These are phyloP conservation scores for Amphimedon queenslandica DNA, from an alignment of 37 sponge, comb jelly and placozoan genomes.

Conservation along the genomic window DNA sequence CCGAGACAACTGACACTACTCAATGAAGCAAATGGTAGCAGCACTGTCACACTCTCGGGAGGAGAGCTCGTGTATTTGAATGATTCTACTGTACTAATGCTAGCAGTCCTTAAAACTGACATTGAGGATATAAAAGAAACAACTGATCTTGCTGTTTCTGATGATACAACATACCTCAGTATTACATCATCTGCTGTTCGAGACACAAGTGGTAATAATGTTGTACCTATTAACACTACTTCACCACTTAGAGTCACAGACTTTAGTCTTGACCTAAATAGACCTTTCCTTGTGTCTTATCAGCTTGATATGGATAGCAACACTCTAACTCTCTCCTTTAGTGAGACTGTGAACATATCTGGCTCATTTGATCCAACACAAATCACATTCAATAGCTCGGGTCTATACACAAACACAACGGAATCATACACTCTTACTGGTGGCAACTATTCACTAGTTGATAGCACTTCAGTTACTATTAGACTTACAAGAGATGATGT, in stretches of 20 bases:
- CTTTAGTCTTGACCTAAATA: slow-evolving; percentile 51
- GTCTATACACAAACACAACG: slow-evolving; percentile 1
- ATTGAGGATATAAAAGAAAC: slow-evolving; percentile 58
- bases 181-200: slow-evolving; percentile 36
- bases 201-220: slow-evolving; percentile 63
- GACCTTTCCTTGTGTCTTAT: slow-evolving; percentile 50
- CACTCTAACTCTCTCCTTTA: slow-evolving; percentile 71
- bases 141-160: slow-evolving; percentile 52
- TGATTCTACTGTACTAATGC: slow-evolving; percentile 44
- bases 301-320: slow-evolving; percentile 60
- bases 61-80: slow-evolving; percentile 38
- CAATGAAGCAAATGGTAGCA: neutral
- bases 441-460: slow-evolving; percentile 23
- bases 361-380: slow-evolving; percentile 39
- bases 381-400: slow-evolving; percentile 36
- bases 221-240: slow-evolving; percentile 24
- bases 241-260: slow-evolving; percentile 25
- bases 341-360: slow-evolving; percentile 73
- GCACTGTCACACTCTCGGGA: slow-evolving; percentile 28
- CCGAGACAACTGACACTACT: slow-evolving; percentile 50
- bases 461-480: slow-evolving; percentile 47
- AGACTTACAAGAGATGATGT: slow-evolving; percentile 54
- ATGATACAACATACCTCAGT: slow-evolving; percentile 64
- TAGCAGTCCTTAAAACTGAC: slow-evolving; percentile 40
- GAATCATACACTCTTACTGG: slow-evolving; percentile 48